phyloP scores from a whole-genome alignment of 1,140 invertebrate genomes.

The Pseudomyrmex pallidus region DNA sequence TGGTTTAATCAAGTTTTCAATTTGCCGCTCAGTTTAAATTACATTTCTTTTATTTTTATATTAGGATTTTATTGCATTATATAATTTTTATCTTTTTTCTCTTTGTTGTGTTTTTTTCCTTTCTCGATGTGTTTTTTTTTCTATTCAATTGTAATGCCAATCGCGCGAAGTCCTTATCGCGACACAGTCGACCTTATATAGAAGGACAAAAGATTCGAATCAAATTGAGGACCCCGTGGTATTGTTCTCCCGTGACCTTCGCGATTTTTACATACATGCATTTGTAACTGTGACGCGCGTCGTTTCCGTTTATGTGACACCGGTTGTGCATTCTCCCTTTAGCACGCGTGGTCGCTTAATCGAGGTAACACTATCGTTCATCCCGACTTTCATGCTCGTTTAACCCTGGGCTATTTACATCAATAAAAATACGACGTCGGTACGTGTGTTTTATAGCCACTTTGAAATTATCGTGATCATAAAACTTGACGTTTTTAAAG shows the following conservation, averaged over 20 bases:
- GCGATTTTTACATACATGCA: slow-evolving; percentile 34
- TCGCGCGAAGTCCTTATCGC: not conserved
- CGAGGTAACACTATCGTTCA: slow-evolving; percentile 22
- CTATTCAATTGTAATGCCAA: not conserved
- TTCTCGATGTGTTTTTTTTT: not conserved
- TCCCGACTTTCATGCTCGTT: slow-evolving; percentile 35
- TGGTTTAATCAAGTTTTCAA: no score
- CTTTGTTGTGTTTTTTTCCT: not conserved
- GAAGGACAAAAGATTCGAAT: slow-evolving; percentile 2
- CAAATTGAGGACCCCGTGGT: not conserved
- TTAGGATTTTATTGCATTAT: no score
- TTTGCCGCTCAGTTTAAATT: no score
- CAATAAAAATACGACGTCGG: slow-evolving; percentile 35
- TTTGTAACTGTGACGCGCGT: slow-evolving; percentile 15
- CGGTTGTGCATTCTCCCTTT: slow-evolving; percentile 11
- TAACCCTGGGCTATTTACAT: slow-evolving; percentile 54
- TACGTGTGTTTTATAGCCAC: slow-evolving; percentile 1
- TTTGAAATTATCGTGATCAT: slow-evolving; percentile 3
- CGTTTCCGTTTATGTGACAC: slow-evolving; percentile 52
- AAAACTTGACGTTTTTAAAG: not conserved
- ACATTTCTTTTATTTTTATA: no score
- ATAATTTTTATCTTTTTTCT: not conserved
- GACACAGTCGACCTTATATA: not conserved
- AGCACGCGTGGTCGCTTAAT: not conserved
- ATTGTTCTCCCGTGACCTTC: slow-evolving; percentile 5